Percentiles rank a stretch among this genome's conserved stretches.
Evolutionary conservation across 2,888 invertebrate species (phyloP).

Genomic region (Leptinotarsa rubiginosa): DNA sequence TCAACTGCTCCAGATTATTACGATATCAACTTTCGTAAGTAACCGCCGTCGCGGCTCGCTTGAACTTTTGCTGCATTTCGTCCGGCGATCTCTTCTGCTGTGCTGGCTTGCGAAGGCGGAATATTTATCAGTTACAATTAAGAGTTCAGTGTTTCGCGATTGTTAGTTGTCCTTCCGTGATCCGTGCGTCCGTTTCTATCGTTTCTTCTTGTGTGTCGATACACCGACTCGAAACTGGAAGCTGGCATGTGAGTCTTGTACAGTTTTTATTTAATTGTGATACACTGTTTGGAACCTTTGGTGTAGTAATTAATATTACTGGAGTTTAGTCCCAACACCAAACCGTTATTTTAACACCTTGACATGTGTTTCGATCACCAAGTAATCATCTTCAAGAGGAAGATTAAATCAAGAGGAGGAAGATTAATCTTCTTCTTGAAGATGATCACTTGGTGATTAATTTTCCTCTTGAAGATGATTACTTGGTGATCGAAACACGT

Average conservation of each 20-base stretch:
- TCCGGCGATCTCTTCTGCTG: background rate
- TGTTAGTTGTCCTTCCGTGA: constrained; percentile 14
- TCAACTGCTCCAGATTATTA: constrained; percentile 46
- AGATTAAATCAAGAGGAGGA: too few relatives aligned
- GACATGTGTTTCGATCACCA: too few relatives aligned
- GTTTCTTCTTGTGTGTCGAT: background rate
- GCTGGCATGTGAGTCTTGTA: background rate
- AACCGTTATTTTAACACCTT: too few relatives aligned
- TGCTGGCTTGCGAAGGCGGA: constrained; percentile 39
- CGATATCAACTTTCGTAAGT: constrained; percentile 33
- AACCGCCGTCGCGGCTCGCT: constrained; percentile 22
- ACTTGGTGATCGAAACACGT: too few relatives aligned
- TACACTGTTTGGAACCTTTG: too few relatives aligned
- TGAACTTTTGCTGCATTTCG: constrained; percentile 29
- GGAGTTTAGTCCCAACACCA: too few relatives aligned
- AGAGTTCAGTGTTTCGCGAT: constrained; percentile 33
- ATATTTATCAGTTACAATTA: constrained; percentile 40
- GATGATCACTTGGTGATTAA: too few relatives aligned
- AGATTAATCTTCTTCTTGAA: too few relatives aligned
- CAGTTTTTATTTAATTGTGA: background rate
- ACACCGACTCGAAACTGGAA: background rate
- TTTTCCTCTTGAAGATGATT: too few relatives aligned
- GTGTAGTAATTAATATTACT: too few relatives aligned
- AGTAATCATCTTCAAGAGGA: too few relatives aligned
- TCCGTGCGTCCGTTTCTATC: constrained; percentile 9